A percentile compares a stretch with the other conserved stretches of the same genome.
Evolutionary conservation across 2,113 vertebrate species (phyloP).

Genomic region (Sphaerodactylus townsendi): DNA sequence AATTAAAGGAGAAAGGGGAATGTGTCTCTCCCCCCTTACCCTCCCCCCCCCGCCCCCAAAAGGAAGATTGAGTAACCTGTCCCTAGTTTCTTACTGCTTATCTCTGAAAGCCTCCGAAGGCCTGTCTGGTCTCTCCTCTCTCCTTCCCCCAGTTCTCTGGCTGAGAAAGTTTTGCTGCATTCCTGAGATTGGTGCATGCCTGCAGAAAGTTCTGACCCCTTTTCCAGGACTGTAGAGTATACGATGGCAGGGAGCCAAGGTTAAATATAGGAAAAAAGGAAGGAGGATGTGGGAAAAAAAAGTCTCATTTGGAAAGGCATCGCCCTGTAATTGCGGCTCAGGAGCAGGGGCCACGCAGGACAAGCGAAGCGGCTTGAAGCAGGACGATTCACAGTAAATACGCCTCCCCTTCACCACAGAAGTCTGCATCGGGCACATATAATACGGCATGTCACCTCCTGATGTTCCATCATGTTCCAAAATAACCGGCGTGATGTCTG

Average conservation of each 20-base stretch:
- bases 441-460: too few relatives aligned
- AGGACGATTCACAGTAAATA: not conserved
- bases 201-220: conserved; percentile 47
- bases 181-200: conserved; percentile 36
- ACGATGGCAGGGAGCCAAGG: conserved; percentile 54
- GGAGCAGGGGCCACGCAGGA: not conserved
- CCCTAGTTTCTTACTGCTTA: not conserved
- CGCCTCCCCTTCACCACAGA: too few relatives aligned
- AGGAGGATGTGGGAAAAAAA: conserved; percentile 31
- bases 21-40: too few relatives aligned
- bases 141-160: conserved; percentile 27
- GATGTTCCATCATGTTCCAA: too few relatives aligned
- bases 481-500: too few relatives aligned
- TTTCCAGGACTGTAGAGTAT: conserved; percentile 54
- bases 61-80: not conserved
- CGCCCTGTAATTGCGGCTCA: conserved; percentile 37
- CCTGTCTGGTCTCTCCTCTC: conserved; percentile 42
- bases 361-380: not conserved
- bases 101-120: not conserved
- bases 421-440: too few relatives aligned
- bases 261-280: conserved; percentile 54
- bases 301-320: not conserved
- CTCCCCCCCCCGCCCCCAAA: too few relatives aligned
- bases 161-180: conserved; percentile 46
- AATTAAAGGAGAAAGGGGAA: not conserved